Evolutionary conservation across 2,888 invertebrate genomes (phyloP), one percentile per base, ranked within the genome.

Genomic region (Xylota segnis): DNA sequence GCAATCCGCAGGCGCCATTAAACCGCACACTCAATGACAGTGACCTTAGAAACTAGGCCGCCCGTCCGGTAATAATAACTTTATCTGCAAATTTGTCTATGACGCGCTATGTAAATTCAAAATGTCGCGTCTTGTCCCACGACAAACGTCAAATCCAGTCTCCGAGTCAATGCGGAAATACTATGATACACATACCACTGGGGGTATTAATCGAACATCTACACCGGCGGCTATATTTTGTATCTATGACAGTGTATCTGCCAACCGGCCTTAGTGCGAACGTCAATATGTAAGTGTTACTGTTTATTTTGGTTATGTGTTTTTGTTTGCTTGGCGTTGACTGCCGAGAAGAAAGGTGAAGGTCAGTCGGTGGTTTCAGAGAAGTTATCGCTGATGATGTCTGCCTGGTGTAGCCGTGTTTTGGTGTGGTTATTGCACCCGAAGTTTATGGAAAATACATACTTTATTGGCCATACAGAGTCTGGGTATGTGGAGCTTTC

Each of bases 361-460:
- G 74, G 74, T 56, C 74, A 34, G 12, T 9, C 12, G 37, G n/a
- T 40, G 29, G n/a, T 10, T 61, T 2, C 32, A 14, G 32, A 14
- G 56, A 43, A 23, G 45, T 32, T 37, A 6, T 54, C 47, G 58
- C 47, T 37, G 34, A 16, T 59, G 37, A 23, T 50, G 37, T 40
- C 16, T 59, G 27, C 23, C 2, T n/a, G n/a, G n/a, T n/a, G n/a
- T n/a, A 23, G 23, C 3, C 3, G 37, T 27, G 66, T 34, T 52
- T 54, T 37, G n/a, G 58, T 63, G 74, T 74, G 74, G 63, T 74
- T 65, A 74, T 74, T 74, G 74, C 74, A 74, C 74, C 63, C 43
- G 18, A 5, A 23, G 27, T 50, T 0, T 52, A 52, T 6, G 47
- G 12, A 45, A 50, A 37, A 56, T 45, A 16, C n/a, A 23, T n/a